Conservation (phyloP, 2,888 invertebrate species). For the Anodontia alba region DNA sequence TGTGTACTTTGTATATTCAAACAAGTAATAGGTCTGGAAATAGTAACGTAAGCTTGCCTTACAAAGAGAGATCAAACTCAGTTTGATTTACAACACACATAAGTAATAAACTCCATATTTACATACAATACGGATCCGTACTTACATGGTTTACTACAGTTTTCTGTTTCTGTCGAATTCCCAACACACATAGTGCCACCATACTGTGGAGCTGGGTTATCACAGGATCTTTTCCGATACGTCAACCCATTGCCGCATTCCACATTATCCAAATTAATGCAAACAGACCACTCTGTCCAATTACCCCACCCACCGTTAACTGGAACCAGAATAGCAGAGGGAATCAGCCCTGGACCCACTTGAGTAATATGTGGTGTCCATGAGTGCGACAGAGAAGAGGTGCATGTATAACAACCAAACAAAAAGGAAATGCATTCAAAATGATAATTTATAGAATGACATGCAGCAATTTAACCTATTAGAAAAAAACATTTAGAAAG, state of each 20-base stretch:
- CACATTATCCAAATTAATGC: conserved; percentile 6
- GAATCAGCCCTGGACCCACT: conserved; percentile 15
- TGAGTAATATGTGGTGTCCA: conserved; percentile 9
- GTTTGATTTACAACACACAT: too few species aligned
- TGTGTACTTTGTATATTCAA: too few species aligned
- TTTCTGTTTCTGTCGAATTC: conserved; percentile 15
- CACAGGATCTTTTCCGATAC: conserved; percentile 34
- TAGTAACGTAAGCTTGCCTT: too few species aligned
- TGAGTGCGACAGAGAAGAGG: neutral
- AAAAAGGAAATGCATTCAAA: too few species aligned
- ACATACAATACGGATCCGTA: too few species aligned
- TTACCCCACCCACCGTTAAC: conserved; percentile 40
- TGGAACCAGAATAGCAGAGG: conserved; percentile 16
- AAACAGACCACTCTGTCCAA: conserved; percentile 40
- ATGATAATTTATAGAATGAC: too few species aligned
- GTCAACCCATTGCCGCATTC: conserved; percentile 36
- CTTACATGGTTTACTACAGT: conserved; percentile 48
- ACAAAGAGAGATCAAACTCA: too few species aligned
- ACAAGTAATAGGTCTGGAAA: too few species aligned
- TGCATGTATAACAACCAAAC: neutral
- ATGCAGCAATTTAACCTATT: too few species aligned
- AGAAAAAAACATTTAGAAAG: too few species aligned
- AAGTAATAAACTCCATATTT: too few species aligned
- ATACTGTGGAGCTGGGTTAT: conserved; percentile 34
- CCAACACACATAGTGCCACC: conserved; percentile 38